A percentile compares a stretch with the other conserved stretches of the same genome.
These are phyloP conservation scores for Hystrix brachyura DNA, from an alignment of 2,113 vertebrate genomes.

Conservation along the genomic window DNA sequence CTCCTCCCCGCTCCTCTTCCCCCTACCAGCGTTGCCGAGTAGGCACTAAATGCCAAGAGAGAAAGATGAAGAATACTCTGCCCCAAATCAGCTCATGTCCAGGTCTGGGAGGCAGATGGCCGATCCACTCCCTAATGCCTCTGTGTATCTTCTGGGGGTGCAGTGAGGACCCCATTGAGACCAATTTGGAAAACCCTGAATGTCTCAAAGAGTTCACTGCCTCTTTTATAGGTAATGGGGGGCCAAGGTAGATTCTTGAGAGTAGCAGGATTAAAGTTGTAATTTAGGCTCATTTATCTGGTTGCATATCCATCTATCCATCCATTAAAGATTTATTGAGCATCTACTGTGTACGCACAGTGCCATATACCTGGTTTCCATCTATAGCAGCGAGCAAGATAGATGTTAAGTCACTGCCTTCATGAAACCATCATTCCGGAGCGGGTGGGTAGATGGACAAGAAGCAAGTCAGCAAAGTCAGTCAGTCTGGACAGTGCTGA, in stretches of 20 bases:
- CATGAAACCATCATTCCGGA: neutral
- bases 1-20: no score
- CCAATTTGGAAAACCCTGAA: neutral
- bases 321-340: neutral
- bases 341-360: neutral
- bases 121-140: neutral
- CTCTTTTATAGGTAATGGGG: neutral
- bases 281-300: neutral
- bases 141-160: neutral
- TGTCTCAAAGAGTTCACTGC: neutral
- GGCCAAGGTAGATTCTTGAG: constrained; percentile 17
- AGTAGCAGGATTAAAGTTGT: neutral
- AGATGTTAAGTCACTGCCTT: neutral
- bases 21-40: neutral
- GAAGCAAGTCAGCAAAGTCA: neutral
- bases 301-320: neutral
- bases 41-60: rapidly evolving
- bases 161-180: neutral
- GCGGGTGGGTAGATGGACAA: neutral
- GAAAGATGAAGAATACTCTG: neutral
- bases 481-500: no score
- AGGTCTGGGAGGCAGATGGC: neutral
- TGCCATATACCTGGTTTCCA: neutral
- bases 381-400: neutral
- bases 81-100: neutral